Base-by-base conservation (phyloP, 2,113 vertebrate genomes). In the Manacus vitellinus region DNA sequence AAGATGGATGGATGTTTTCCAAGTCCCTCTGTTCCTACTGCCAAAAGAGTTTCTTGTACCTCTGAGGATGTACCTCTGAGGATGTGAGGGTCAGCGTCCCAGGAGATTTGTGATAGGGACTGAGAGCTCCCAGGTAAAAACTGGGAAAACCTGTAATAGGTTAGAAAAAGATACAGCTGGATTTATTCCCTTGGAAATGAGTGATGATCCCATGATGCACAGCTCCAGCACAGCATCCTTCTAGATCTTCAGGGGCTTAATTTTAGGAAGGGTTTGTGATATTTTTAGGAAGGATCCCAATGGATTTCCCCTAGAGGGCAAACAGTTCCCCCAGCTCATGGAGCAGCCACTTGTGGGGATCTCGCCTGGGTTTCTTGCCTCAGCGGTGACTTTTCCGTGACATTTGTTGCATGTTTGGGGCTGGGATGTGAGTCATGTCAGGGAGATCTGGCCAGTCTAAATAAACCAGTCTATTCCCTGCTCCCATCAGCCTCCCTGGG, bases 361-460 rank as follows among this genome's bases (percentile, higher is more conserved):
- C 67, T 93, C 11, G 0, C 37, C 22, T 30, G 68, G 33, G 1
- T 72, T 78, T 75, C 70, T 89, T 59, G 62, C 58, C 66, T 65
- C 2, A 1, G 62, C 0, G 0, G 70, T 88, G 93, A 65, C 94
- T 94, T 82, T 77, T 82, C 87, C 0, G 0, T 87, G 89, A 89
- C 84, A 89, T 54, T 73, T 49, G 52, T 2, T 90, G 84, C 43
- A 1, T 41, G 71, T 65, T 94, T n/a, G 0, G 4, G 81, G 71
- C 67, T 70, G 89, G 87, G 92, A 39, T 4, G 22, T 96, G 92
- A 95, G 84, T 95, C 95, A 93, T 0, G 27, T 61, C 6, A 2
- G 2, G 59, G 92, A 74, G 91, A 35, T 73, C 46, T n/a, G 91
- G 94, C 89, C 95, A 96, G 96, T 87, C 94, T 91, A 94, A 96